Conservation (phyloP, 2,797 vertebrate genomes). For the Vultur gryphus region DNA sequence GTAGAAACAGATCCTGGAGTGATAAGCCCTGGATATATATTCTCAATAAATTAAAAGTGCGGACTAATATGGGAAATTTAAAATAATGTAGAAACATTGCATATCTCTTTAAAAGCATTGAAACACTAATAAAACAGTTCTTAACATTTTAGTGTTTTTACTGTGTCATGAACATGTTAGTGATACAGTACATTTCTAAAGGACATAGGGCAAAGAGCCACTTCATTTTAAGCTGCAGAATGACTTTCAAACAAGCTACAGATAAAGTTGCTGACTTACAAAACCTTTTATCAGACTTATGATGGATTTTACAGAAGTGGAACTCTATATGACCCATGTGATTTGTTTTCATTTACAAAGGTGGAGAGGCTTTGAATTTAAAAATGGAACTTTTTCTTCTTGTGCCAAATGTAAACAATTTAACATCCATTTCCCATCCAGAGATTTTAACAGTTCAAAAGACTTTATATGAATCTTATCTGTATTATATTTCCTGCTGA, state of each 20-base stretch:
- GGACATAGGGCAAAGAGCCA: background rate
- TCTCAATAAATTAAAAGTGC: background rate
- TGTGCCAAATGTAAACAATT: slow-evolving; percentile 77
- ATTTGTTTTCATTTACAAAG: slow-evolving; percentile 76
- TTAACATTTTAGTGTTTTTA: background rate
- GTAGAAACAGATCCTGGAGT: background rate
- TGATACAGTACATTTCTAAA: slow-evolving; percentile 30
- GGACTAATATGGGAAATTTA: background rate
- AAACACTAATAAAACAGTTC: background rate
- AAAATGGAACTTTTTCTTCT: slow-evolving; percentile 77
- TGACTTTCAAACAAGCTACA: slow-evolving; percentile 62
- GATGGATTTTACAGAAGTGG: slow-evolving; percentile 68
- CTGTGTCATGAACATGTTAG: background rate
- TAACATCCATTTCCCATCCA: slow-evolving; percentile 74
- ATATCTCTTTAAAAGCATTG: background rate
- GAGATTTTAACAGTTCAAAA: slow-evolving; percentile 75
- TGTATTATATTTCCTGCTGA: slow-evolving; percentile 77
- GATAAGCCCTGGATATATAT: background rate
- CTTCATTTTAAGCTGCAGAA: slow-evolving; percentile 53
- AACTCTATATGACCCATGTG: slow-evolving; percentile 65
- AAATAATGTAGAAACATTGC: background rate
- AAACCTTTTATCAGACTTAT: slow-evolving; percentile 69
- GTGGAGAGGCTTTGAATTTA: slow-evolving; percentile 73
- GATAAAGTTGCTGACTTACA: slow-evolving; percentile 68
- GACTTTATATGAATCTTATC: slow-evolving; percentile 77